A percentile compares a stretch with the other conserved stretches of the same genome.
phyloP scores from a whole-genome alignment of 2,113 vertebrate genomes.

The Mirounga angustirostris region DNA sequence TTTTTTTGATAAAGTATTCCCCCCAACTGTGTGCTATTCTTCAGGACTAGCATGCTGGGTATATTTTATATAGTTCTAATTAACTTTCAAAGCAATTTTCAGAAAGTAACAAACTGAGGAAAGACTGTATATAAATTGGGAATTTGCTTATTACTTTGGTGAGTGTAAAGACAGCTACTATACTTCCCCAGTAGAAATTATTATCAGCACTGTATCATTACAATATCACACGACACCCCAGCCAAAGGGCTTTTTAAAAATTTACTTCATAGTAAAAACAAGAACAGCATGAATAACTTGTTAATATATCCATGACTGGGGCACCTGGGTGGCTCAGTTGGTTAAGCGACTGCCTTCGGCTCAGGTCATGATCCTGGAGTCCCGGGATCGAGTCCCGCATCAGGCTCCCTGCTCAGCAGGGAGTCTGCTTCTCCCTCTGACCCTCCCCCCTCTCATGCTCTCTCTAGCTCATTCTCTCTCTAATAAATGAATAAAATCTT shows the following conservation, averaged over 20 bases:
- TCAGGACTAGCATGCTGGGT: not conserved
- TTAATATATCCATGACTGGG: not conserved
- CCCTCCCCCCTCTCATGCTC: too few species aligned
- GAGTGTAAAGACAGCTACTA: not conserved
- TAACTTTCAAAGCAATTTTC: constrained; percentile 32
- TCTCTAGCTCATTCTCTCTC: too few species aligned
- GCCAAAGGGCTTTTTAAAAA: not conserved
- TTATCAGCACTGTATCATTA: not conserved
- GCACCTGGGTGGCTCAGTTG: too few species aligned
- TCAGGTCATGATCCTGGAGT: too few species aligned
- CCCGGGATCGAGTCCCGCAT: too few species aligned
- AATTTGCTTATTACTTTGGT: constrained; percentile 26
- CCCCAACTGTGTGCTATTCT: not conserved
- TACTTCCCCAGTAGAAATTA: not conserved
- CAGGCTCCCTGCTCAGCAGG: too few species aligned
- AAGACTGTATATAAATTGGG: not conserved
- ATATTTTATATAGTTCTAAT: not conserved
- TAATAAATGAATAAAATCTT: too few species aligned
- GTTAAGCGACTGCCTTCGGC: too few species aligned
- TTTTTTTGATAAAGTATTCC: not conserved
- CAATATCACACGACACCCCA: not conserved
- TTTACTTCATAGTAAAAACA: constrained; percentile 1
- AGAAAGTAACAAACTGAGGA: not conserved
- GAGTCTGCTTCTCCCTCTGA: too few species aligned
- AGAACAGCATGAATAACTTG: constrained; percentile 10